These are phyloP conservation scores for Sebastes matsubarae DNA, from an alignment of 2,797 vertebrate genomes.

Conservation along the genomic window DNA sequence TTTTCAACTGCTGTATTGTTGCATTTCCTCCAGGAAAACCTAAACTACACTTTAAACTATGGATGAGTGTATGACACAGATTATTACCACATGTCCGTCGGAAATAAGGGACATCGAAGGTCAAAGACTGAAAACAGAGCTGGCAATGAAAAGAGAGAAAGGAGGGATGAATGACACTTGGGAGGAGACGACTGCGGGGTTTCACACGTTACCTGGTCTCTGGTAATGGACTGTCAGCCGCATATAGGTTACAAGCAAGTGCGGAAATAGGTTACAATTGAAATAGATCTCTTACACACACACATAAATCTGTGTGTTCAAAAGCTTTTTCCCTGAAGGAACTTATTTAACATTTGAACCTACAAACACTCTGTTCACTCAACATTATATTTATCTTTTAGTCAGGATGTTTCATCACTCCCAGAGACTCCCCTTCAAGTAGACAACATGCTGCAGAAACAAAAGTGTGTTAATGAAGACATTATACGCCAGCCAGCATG, in stretches of 20 bases:
- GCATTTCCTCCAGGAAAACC: not conserved
- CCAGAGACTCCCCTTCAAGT: not conserved
- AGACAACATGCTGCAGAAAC: not conserved
- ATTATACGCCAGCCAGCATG: not conserved
- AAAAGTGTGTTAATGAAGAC: not conserved
- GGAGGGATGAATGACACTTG: slow-evolving; percentile 44
- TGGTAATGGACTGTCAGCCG: slow-evolving; percentile 31
- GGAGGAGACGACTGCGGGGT: slow-evolving; percentile 33
- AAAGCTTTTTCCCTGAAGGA: not conserved
- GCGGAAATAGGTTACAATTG: slow-evolving; percentile 14
- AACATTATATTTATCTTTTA: not conserved
- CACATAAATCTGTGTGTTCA: not conserved
- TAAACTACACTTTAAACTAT: not conserved
- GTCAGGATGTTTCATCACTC: not conserved
- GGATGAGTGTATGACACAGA: not conserved
- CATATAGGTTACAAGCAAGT: slow-evolving; percentile 43
- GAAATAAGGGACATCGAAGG: slow-evolving; percentile 26
- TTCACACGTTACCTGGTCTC: slow-evolving; percentile 46
- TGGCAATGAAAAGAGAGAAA: slow-evolving; percentile 57
- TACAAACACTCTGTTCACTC: too few species aligned
- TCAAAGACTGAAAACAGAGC: slow-evolving; percentile 59
- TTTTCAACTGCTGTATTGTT: not conserved
- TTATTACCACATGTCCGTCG: not conserved
- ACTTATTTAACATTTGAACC: not conserved
- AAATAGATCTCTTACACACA: not conserved